phyloP scores from a whole-genome alignment of 2,888 invertebrate species.

The Dryadula phaetusa region DNA sequence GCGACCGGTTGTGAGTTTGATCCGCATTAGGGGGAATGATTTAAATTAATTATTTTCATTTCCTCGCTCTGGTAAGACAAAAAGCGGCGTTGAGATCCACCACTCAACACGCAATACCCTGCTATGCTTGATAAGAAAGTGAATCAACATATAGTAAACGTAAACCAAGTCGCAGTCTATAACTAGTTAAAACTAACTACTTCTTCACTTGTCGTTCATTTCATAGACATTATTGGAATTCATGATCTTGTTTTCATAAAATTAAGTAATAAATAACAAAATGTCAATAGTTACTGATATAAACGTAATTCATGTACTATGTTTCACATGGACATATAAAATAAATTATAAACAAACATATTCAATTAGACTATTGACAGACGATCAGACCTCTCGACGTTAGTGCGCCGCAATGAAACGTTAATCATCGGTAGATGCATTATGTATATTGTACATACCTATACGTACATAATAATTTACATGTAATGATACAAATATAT shows the following conservation, averaged over 20 bases:
- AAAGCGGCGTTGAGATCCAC: too few species aligned
- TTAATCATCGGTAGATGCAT: constrained; percentile 12
- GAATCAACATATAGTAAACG: too few species aligned
- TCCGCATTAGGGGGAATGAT: too few species aligned
- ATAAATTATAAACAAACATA: constrained; percentile 18
- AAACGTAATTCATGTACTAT: not conserved
- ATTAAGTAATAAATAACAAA: not conserved
- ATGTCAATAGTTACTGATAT: not conserved
- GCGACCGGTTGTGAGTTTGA: too few species aligned
- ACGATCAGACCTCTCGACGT: constrained; percentile 20
- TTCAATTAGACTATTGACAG: constrained; percentile 20
- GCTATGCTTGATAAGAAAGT: too few species aligned
- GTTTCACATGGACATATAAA: not conserved
- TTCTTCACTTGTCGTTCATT: not conserved
- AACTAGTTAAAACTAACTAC: too few species aligned
- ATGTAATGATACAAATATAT: not conserved
- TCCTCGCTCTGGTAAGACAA: too few species aligned
- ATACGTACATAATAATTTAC: not conserved
- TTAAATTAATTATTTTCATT: too few species aligned
- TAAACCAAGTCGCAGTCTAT: too few species aligned
- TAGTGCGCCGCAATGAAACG: constrained; percentile 1
- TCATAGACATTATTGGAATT: not conserved
- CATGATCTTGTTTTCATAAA: not conserved
- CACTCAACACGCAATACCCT: too few species aligned
- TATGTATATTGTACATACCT: not conserved